These are phyloP conservation scores for Lithobates pipiens DNA, from an alignment of 2,797 vertebrate genomes.

Conservation along the genomic window DNA sequence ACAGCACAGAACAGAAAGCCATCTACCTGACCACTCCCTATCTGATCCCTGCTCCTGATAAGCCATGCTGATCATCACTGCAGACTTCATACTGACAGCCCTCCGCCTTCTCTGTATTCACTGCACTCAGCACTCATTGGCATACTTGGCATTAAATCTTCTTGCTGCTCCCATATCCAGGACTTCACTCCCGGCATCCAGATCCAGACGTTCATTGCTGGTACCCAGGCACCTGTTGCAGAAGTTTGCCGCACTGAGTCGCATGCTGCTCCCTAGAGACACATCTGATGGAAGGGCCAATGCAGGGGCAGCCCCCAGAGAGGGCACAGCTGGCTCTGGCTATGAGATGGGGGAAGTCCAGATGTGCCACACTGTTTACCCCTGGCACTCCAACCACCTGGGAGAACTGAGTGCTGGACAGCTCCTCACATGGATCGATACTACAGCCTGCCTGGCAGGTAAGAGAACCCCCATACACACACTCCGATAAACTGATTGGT, in stretches of 20 bases:
- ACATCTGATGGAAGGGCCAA: neutral
- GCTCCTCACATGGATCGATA: slow-evolving; percentile 79
- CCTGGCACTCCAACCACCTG: slow-evolving; percentile 70
- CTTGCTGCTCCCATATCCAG: slow-evolving; percentile 12
- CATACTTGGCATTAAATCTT: neutral
- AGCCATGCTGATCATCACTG: neutral
- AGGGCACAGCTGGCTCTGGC: neutral
- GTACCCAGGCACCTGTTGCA: slow-evolving; percentile 13
- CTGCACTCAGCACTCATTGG: slow-evolving; percentile 1
- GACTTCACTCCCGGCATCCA: neutral
- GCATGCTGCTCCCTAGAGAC: neutral
- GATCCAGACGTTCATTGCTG: neutral
- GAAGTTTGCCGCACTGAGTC: slow-evolving; percentile 1
- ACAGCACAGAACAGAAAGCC: neutral
- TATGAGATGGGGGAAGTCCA: slow-evolving; percentile 63
- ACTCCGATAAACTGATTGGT: no score
- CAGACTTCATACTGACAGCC: neutral
- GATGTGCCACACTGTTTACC: slow-evolving; percentile 74
- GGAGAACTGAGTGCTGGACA: slow-evolving; percentile 75
- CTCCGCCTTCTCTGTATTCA: neutral
- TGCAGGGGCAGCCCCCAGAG: neutral
- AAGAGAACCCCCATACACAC: slow-evolving; percentile 32
- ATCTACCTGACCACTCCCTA: neutral
- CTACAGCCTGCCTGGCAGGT: slow-evolving; percentile 77
- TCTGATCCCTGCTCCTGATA: neutral